Percentiles rank a stretch among this genome's conserved stretches.
Conservation (phyloP, 2,113 vertebrate genomes). For the Peucedramus taeniatus region DNA sequence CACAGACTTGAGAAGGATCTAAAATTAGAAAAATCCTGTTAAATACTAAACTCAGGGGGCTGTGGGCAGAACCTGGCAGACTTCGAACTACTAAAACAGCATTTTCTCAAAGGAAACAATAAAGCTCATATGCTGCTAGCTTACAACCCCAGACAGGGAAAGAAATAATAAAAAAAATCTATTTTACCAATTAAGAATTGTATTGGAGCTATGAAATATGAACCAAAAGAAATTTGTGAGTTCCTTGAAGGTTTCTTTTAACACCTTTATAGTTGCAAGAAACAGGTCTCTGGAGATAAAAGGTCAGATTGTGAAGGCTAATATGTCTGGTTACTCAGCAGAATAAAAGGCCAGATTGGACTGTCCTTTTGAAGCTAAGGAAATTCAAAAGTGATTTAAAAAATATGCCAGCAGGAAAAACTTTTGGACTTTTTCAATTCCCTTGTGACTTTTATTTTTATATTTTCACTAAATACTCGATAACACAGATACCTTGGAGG, state of each 20-base stretch:
- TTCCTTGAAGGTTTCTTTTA: slow-evolving; percentile 23
- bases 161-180: not conserved
- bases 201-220: slow-evolving; percentile 9
- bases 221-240: slow-evolving; percentile 32
- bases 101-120: not conserved
- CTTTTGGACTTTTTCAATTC: not conserved
- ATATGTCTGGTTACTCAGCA: slow-evolving; percentile 58
- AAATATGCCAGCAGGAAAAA: slow-evolving; percentile 12
- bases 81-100: not conserved
- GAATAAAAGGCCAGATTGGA: slow-evolving; percentile 50
- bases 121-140: not conserved
- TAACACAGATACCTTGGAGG: not conserved
- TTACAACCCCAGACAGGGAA: not conserved
- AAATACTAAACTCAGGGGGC: not conserved
- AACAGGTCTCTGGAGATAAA: slow-evolving; percentile 44
- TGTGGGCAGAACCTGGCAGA: not conserved
- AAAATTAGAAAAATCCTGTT: slow-evolving; percentile 12
- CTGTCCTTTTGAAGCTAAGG: slow-evolving; percentile 25
- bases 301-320: slow-evolving; percentile 58
- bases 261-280: not conserved
- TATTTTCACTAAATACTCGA: not conserved
- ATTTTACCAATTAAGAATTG: slow-evolving; percentile 5
- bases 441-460: not conserved
- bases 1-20: not conserved
- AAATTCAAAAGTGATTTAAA: slow-evolving; percentile 33